These are phyloP conservation scores for Drosophila neoperkinsi DNA, from an alignment of 2,888 invertebrate genomes.

Conservation along the genomic window DNA sequence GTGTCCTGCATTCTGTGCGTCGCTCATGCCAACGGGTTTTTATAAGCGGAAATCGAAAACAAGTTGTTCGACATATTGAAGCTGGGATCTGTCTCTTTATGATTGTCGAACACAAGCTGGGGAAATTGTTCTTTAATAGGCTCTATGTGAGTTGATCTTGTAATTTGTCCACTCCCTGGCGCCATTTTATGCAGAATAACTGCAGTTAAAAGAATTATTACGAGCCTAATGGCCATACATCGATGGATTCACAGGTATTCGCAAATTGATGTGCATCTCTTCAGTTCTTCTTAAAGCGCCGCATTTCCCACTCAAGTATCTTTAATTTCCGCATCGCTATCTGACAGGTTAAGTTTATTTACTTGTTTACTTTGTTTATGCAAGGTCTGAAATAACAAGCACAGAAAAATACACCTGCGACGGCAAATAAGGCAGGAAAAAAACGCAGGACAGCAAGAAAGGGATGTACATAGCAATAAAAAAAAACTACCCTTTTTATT, in stretches of 20 bases:
- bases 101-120: constrained; percentile 15
- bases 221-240: constrained; percentile 28
- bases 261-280: background rate
- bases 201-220: constrained; percentile 35
- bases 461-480: constrained; percentile 8
- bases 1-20: constrained; percentile 31
- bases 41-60: constrained; percentile 74
- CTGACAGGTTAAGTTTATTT: background rate
- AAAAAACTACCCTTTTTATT: background rate
- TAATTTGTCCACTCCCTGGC: constrained; percentile 45
- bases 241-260: constrained; percentile 1
- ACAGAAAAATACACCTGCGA: constrained; percentile 10
- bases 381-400: background rate
- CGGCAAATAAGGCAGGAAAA: background rate
- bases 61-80: constrained; percentile 67
- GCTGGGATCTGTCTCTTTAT: constrained; percentile 36
- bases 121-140: constrained; percentile 63
- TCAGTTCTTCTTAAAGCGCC: background rate
- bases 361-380: constrained; percentile 16
- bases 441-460: background rate
- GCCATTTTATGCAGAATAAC: constrained; percentile 42
- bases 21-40: constrained; percentile 12
- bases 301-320: background rate
- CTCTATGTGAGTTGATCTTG: constrained; percentile 35
- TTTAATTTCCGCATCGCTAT: constrained; percentile 1